Conservation (phyloP, 2,113 vertebrate genomes). For the Desmodus rotundus region DNA sequence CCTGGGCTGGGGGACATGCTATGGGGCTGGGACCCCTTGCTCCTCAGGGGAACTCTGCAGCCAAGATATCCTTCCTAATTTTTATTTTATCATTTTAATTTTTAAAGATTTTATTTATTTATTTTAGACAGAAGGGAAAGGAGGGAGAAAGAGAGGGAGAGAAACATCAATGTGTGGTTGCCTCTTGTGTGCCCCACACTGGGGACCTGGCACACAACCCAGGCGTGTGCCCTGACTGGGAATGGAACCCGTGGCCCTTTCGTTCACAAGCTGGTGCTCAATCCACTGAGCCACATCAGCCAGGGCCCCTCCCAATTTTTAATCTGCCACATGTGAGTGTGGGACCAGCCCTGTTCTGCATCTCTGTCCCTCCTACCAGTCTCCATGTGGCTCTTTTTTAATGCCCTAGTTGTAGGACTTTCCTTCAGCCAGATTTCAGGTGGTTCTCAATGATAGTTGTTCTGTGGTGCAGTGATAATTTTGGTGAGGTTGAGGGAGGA, state of each 20-base stretch:
- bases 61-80: background rate
- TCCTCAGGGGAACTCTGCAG: background rate
- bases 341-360: background rate
- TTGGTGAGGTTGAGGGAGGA: background rate
- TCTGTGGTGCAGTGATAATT: background rate
- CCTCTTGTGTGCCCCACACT: too few relatives aligned
- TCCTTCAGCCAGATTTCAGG: background rate
- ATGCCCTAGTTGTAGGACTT: background rate
- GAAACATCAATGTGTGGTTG: too few relatives aligned
- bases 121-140: too few relatives aligned
- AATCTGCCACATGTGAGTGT: background rate
- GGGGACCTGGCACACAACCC: too few relatives aligned
- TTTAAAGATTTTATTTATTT: too few relatives aligned
- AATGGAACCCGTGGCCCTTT: too few relatives aligned
- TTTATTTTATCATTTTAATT: too few relatives aligned
- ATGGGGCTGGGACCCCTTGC: background rate
- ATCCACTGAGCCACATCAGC: too few relatives aligned
- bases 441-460: background rate
- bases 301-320: background rate
- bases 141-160: too few relatives aligned
- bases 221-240: too few relatives aligned
- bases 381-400: background rate
- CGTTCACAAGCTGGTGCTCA: too few relatives aligned
- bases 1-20: background rate
- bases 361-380: background rate